These are phyloP conservation scores for Scaptomyza graminum DNA, from an alignment of 1,140 invertebrate genomes.

Conservation along the genomic window DNA sequence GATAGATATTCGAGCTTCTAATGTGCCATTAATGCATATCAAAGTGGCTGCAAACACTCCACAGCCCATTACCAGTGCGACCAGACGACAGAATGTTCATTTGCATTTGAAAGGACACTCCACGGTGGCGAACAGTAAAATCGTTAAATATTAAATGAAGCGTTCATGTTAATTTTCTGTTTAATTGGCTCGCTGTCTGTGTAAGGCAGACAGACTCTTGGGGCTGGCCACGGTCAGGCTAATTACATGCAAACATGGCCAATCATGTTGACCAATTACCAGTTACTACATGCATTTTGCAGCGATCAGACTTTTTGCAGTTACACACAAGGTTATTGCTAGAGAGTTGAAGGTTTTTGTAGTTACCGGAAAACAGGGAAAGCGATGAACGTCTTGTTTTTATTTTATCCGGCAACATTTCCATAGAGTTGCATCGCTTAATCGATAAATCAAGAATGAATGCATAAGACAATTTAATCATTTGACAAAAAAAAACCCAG, in stretches of 20 bases:
- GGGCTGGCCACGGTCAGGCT: conserved; percentile 39
- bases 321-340: too few relatives aligned
- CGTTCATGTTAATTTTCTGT: conserved; percentile 83
- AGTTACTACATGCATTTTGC: conserved; percentile 50
- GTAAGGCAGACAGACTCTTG: conserved; percentile 50
- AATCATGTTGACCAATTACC: conserved; percentile 80
- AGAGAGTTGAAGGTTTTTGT: too few relatives aligned
- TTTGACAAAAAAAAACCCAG: conserved; percentile 1
- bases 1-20: conserved; percentile 50
- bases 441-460: conserved; percentile 8
- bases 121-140: conserved; percentile 41
- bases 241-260: conserved; percentile 79
- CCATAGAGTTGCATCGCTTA: conserved; percentile 3
- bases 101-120: conserved; percentile 41
- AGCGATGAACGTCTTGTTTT: too few relatives aligned
- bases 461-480: conserved; percentile 22
- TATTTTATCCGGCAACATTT: neutral
- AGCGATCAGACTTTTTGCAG: neutral
- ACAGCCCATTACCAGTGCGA: conserved; percentile 66
- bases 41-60: conserved; percentile 80
- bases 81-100: conserved; percentile 25
- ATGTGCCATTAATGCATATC: conserved; percentile 81
- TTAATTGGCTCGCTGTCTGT: conserved; percentile 72
- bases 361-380: too few relatives aligned
- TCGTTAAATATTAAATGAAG: conserved; percentile 84